Base-by-base conservation (phyloP, 2,113 vertebrate species). In the Leptodactylus fuscus region DNA sequence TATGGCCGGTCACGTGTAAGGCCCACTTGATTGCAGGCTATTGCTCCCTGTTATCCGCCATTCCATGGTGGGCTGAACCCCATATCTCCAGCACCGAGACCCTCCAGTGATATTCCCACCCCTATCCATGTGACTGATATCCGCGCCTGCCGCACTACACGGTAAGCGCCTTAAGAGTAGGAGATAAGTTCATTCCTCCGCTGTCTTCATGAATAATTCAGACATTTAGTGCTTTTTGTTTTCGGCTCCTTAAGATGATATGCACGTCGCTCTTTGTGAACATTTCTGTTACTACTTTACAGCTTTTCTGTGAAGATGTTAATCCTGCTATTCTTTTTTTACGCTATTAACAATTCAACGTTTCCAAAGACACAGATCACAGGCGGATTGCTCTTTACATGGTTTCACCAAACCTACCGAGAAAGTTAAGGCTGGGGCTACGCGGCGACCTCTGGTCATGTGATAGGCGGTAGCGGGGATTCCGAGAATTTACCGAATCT, bases 201-300 rank as follows among this genome's bases (percentile, higher is more conserved):
- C 65, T 38, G 3, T 6, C 6, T 2, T 67, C 32, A 69, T 69
- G 65, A 69, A 69, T 69, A 22, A 38, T 69, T 69, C 65, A 69
- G 10, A 69, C 65, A 38, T 69, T 69, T 69, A 69, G 65, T 38
- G 65, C 32, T 22, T 69, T 22, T 69, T 69, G 16, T 69, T 69
- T 69, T 10, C 34, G 4, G 29, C 62, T 67, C 20, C 16, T 38
- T 11, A 38, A 34, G 38, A 69, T 38, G 34, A 69, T 38, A 69
- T 69, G 36, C 18, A 69, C 32, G 18, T 38, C 65, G 32, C 65
- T 36, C 18, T 32, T 27, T 7, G 62, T 5, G 62, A 67, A 67
- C 18, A 67, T 67, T 38, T 38, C 65, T 69, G 34, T 38, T 20
- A 69, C 65, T 69, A 69, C 34, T 38, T 69, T 69, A 36, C 32